Evolutionary conservation across 2,797 vertebrate species (phyloP), one percentile per base, ranked within the genome.

Genomic region (Dermochelys coriacea): DNA sequence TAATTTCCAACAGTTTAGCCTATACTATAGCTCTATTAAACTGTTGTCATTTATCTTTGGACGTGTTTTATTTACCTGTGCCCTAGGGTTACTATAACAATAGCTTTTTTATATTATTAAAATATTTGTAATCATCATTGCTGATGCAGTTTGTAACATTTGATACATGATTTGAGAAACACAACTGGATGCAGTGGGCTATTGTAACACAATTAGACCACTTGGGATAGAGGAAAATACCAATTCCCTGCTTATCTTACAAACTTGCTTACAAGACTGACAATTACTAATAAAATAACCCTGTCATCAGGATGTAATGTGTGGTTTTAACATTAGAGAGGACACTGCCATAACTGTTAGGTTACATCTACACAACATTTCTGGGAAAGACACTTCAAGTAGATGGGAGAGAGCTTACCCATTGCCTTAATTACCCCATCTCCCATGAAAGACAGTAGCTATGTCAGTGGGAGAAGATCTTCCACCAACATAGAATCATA

Each of bases 1-100:
- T 95, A 95, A 93, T 97, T 97, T 98, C 52, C 37, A 95, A 68
- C 37, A 92, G 29, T 91, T 97, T 91, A 94, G 29, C 78, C 84
- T 89, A 86, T 84, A 91, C 7, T 59, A 37, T 81, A 86, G 37
- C 61, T 95, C 83, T 91, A 83, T 91, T 95, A 91, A 94, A 91
- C 79, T 91, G 93, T 14, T 83, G 54, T 49, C 41, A 84, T 93
- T 61, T 94, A 14, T 91, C 84, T 92, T 96, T 92, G 18, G 82
- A 86, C 29, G 16, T 93, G 6, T 75, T 91, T 31, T 85, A 90
- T 88, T 91, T 96, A 92, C 45, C 93, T 50, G 12, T 74, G 83
- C 52, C 12, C 29, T 90, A 93, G 88, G 37, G 85, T 93, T 91
- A 81, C 34, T 89, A 87, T 77, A 93, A 59, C 16, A 81, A 34